Evolutionary conservation across 2,113 vertebrate species (phyloP).

Genomic region (Bostrychus sinensis): DNA sequence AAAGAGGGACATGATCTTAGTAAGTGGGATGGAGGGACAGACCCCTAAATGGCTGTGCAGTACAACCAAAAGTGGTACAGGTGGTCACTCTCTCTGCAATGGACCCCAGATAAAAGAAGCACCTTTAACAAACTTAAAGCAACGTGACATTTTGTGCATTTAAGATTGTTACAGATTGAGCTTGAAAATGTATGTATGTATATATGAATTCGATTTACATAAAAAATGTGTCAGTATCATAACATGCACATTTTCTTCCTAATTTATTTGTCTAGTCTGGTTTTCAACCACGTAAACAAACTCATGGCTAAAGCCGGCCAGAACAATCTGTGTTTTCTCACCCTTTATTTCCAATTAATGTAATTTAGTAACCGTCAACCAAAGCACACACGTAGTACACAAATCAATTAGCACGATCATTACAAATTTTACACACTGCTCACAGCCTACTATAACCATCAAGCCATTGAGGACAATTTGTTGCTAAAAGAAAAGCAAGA

Average conservation of each 20-base stretch:
- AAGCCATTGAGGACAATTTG: constrained; percentile 7
- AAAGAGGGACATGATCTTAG: no score
- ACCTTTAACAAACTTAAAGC: no score
- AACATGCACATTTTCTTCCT: neutral
- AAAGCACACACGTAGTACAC: constrained; percentile 6
- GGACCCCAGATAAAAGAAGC: no score
- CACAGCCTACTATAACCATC: constrained; percentile 6
- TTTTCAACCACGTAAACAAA: constrained; percentile 5
- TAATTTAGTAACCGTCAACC: constrained; percentile 3
- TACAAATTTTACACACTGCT: constrained; percentile 8
- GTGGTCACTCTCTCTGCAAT: no score
- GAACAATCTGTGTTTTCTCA: constrained; percentile 7
- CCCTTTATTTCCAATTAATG: constrained; percentile 9
- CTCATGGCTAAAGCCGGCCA: neutral
- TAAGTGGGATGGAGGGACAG: no score
- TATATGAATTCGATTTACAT: neutral
- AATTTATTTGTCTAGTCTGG: neutral
- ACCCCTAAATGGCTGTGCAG: no score
- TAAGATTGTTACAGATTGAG: neutral
- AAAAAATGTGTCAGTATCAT: no score
- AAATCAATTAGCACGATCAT: constrained; percentile 6
- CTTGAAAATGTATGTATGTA: neutral
- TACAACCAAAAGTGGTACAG: no score
- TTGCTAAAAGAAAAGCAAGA: constrained; percentile 10
- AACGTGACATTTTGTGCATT: neutral